These are phyloP conservation scores for Misgurnus anguillicaudatus DNA, from an alignment of 2,113 vertebrate species.

Conservation along the genomic window DNA sequence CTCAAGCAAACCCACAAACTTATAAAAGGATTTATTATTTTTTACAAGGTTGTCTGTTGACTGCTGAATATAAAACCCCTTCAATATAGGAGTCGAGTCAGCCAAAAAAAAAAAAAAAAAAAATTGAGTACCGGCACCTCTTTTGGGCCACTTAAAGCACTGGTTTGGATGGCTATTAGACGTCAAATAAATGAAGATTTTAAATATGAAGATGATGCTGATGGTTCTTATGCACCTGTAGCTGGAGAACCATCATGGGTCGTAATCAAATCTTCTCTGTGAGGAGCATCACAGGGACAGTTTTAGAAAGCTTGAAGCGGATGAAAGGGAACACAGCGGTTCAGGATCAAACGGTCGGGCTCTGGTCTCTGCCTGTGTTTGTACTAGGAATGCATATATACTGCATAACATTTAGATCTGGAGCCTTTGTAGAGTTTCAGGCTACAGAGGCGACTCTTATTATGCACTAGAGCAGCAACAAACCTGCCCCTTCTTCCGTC, in stretches of 20 bases:
- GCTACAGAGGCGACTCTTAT: conserved; percentile 55
- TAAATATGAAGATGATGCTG: neutral
- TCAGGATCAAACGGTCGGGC: conserved; percentile 56
- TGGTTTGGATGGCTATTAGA: no score
- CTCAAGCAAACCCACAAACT: no score
- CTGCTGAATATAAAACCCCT: no score
- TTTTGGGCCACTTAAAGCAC: no score
- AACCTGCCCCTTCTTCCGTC: conserved; percentile 48
- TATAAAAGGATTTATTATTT: no score
- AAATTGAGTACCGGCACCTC: no score
- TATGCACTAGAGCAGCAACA: conserved; percentile 53
- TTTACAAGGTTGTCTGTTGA: no score
- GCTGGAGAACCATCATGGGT: conserved; percentile 5
- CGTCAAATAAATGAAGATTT: neutral
- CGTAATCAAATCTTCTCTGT: conserved; percentile 42
- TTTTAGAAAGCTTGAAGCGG: conserved; percentile 52
- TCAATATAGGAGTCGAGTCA: no score
- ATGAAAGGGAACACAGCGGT: conserved; percentile 54
- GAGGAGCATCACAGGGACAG: conserved; percentile 56
- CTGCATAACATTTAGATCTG: conserved; percentile 60
- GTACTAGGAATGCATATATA: conserved; percentile 59
- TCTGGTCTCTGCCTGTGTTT: conserved; percentile 58
- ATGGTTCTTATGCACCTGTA: neutral
- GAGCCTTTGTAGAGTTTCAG: conserved; percentile 57
- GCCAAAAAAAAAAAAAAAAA: no score